Evolutionary conservation across 2,797 vertebrate genomes (phyloP), one percentile per base, ranked within the genome.

Genomic region (Cryptoblepharus egeriae): DNA sequence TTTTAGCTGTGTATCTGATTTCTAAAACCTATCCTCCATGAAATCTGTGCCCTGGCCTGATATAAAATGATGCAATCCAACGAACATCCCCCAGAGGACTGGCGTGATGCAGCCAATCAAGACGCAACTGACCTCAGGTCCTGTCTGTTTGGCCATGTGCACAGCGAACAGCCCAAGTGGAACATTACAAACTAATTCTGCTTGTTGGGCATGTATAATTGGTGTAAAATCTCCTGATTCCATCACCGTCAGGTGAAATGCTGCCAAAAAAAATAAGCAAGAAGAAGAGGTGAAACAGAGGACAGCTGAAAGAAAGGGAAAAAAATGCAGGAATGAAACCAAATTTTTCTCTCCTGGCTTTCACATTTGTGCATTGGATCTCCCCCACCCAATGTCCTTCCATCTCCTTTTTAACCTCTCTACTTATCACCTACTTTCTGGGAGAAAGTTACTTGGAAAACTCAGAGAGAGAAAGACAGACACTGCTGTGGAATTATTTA

Each of bases 401-500:
- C 30, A 74, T 37, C 52, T 1, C 20, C 42, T 57, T 77, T 65
- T 60, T 79, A 83, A 0, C 0, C 85, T 91, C 76, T 87, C 42
- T 49, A 81, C 68, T 84, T 24, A 0, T 71, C 7, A 0, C 73
- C 75, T 67, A 85, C 85, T 91, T 88, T 86, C 87, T 86, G 79
- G 79, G 87, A 92, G 91, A 89, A 91, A 92, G 88, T 87, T 89
- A 81, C 91, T 94, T 93, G 93, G 92, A 91, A 92, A 92, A 92
- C 82, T 87, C 86, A 92, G 84, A 87, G 77, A 92, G 86, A 84
- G 71, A 91, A 93, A 9, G 89, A 94, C 91, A 94, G 92, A 92
- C 91, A 90, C 77, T 89, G 92, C 93, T 91, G 91, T 91, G 93
- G 95, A 95, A 94, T 95, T 95, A 95, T 94, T 95, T 96, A 96